Conservation (phyloP, 2,888 invertebrate genomes). For the Euzetes globulus region DNA sequence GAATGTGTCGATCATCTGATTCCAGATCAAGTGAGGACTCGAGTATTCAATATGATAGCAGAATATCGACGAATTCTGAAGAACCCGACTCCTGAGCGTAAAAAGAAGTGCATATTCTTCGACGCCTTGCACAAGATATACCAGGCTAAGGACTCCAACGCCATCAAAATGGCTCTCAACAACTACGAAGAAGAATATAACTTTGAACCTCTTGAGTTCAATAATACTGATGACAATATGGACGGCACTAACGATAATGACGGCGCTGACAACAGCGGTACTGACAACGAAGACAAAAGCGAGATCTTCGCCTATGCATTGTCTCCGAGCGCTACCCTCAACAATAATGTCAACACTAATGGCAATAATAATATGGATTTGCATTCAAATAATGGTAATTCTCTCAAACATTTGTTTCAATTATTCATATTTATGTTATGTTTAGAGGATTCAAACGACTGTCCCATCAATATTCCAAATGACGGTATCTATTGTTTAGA, state of each 20-base stretch:
- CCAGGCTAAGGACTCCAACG: slow-evolving; percentile 37
- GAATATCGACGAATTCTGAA: slow-evolving; percentile 38
- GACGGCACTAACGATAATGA: slow-evolving; percentile 25
- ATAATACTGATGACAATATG: slow-evolving; percentile 26
- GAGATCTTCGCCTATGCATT: slow-evolving; percentile 36
- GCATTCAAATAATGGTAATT: slow-evolving; percentile 33
- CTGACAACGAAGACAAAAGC: slow-evolving; percentile 28
- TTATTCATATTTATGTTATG: background rate
- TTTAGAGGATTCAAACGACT: slow-evolving; percentile 14
- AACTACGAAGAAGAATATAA: slow-evolving; percentile 38
- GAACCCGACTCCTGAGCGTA: slow-evolving; percentile 37
- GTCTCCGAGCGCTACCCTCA: slow-evolving; percentile 34
- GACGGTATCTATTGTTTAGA: slow-evolving; percentile 21
- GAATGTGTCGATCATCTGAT: background rate
- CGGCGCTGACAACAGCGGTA: slow-evolving; percentile 8
- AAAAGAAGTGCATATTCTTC: slow-evolving; percentile 38
- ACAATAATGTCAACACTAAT: slow-evolving; percentile 28
- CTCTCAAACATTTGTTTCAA: background rate
- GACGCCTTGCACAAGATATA: slow-evolving; percentile 37
- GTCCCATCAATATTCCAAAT: background rate
- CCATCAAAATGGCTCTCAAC: slow-evolving; percentile 30
- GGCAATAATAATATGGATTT: slow-evolving; percentile 17
- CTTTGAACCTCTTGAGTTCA: slow-evolving; percentile 34
- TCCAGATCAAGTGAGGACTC: slow-evolving; percentile 38
- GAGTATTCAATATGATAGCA: slow-evolving; percentile 40